phyloP scores from a whole-genome alignment of 1,140 invertebrate genomes.

The Trichoplusia ni region DNA sequence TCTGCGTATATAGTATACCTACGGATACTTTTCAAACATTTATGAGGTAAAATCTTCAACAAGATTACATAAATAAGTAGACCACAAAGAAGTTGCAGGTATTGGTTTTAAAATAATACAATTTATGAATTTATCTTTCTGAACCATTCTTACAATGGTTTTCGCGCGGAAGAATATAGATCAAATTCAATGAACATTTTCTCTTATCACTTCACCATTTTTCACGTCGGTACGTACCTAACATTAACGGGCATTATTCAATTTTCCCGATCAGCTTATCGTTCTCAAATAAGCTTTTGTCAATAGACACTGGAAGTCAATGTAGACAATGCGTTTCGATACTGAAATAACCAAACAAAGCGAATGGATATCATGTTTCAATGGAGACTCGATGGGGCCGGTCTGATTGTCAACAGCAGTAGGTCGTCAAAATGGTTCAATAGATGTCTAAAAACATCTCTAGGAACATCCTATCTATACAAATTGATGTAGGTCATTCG shows the following conservation, averaged over 20 bases:
- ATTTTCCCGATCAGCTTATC: not conserved
- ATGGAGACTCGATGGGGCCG: not conserved
- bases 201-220: not conserved
- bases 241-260: constrained; percentile 4
- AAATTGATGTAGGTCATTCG: no score
- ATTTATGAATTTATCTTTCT: no score
- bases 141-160: no score
- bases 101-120: no score
- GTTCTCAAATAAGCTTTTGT: constrained; percentile 1
- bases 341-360: constrained; percentile 13
- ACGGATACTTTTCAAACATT: no score
- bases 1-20: no score
- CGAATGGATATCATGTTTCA: constrained; percentile 3
- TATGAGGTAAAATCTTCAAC: no score
- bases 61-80: no score
- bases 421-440: not conserved
- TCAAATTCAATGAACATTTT: not conserved
- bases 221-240: not conserved
- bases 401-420: not conserved
- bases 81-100: no score
- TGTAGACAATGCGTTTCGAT: constrained; percentile 12
- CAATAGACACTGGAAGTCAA: not conserved
- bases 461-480: no score
- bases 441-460: no score
- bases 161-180: constrained; percentile 1